A percentile compares a stretch with the other conserved stretches of the same genome.
Conservation (phyloP, 2,797 vertebrate genomes). For the Chelonia mydas region DNA sequence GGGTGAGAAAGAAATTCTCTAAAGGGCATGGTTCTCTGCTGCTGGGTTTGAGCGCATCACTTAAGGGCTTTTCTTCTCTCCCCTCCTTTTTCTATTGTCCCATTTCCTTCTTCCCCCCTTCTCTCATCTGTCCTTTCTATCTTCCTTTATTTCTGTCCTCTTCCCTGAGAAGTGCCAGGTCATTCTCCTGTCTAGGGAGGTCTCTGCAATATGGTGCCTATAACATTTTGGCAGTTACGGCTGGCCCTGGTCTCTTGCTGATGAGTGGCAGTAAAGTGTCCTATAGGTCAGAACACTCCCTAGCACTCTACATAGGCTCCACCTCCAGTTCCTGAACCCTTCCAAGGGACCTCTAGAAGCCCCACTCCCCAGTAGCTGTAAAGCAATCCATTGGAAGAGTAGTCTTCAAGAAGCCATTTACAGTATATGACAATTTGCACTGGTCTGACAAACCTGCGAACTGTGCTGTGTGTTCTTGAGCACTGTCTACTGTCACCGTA, state of each 20-base stretch:
- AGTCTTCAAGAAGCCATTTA: neutral
- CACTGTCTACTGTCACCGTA: neutral
- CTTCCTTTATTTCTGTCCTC: neutral
- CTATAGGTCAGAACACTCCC: neutral
- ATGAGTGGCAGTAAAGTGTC: neutral
- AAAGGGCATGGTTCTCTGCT: neutral
- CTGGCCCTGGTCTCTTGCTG: neutral
- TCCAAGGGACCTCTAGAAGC: rapidly evolving
- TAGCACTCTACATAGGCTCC: neutral
- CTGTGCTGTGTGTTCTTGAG: neutral
- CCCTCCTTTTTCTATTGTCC: neutral
- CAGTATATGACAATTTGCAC: rapidly evolving
- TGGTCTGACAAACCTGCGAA: neutral
- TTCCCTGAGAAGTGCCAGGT: neutral
- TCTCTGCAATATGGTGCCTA: neutral
- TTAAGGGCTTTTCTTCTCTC: neutral
- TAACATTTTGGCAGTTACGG: neutral
- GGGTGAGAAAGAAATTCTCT: neutral
- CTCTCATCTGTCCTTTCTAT: neutral
- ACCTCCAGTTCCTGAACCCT: neutral
- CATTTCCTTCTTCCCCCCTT: neutral
- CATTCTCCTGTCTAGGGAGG: neutral
- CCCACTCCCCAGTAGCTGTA: neutral
- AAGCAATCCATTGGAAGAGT: rapidly evolving
- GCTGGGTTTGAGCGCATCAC: neutral